Percentiles rank a stretch among this genome's conserved stretches.
Evolutionary conservation across 1,140 invertebrate species (phyloP).

Genomic region (Philopotamus ludificatus): DNA sequence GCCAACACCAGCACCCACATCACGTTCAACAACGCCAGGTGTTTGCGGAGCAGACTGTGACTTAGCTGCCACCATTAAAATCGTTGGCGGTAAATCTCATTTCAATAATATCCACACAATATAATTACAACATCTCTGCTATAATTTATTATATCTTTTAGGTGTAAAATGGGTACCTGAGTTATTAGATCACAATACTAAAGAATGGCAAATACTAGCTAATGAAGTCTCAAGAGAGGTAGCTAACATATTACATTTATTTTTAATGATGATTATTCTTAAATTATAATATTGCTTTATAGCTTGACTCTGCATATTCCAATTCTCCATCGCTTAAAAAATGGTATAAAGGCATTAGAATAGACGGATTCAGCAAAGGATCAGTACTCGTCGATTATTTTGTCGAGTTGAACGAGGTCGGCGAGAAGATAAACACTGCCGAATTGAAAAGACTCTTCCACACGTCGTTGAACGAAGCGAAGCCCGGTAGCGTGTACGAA

Average conservation of each 20-base stretch:
- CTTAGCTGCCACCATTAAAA: constrained; percentile 78
- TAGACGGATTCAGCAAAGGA: constrained; percentile 83
- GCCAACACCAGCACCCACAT: constrained; percentile 72
- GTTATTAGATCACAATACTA: constrained; percentile 79
- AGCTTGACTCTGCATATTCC: constrained; percentile 81
- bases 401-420: constrained; percentile 75
- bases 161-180: constrained; percentile 81
- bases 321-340: constrained; percentile 70
- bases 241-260: constrained; percentile 17
- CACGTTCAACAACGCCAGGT: constrained; percentile 75
- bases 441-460: constrained; percentile 83
- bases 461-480: constrained; percentile 64
- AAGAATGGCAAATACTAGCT: constrained; percentile 80
- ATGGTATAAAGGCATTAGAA: constrained; percentile 82
- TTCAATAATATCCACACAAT: background rate
- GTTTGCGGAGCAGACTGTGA: constrained; percentile 76
- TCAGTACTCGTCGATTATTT: constrained; percentile 88
- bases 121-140: no score
- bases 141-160: constrained; percentile 38
- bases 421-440: constrained; percentile 73
- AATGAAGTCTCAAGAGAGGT: constrained; percentile 77
- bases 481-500: constrained; percentile 51
- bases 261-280: constrained; percentile 1
- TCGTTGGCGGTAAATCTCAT: constrained; percentile 62
- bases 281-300: constrained; percentile 46